Base-by-base conservation (phyloP, 2,797 vertebrate genomes). In the Centroberyx gerrardi region DNA sequence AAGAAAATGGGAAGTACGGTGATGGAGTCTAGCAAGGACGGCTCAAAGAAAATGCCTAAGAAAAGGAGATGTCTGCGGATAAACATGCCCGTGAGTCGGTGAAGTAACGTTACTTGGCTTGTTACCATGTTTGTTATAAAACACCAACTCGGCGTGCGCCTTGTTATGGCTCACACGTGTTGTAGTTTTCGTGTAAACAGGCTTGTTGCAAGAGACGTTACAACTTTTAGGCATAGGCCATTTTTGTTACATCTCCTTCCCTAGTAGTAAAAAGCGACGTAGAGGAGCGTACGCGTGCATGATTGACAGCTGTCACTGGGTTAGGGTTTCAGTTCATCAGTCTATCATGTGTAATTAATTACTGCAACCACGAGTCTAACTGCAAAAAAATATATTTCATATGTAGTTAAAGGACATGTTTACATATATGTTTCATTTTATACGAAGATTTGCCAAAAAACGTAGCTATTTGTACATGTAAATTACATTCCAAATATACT, bases 81-180 rank as follows among this genome's bases (percentile, higher is more conserved):
- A 68, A 93, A 95, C 91, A 92, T 96, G 93, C 94, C 94, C 64
- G 95, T 96, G 89, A 95, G 94, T 94, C 87, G 72, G 59, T 82
- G 74, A 83, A 86, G 76, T 88, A 86, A 82, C 68, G 27, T 71
- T 81, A 4, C 86, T 58, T 80, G 54, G 36, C 63, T 72, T 75
- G 62, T 56, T 53, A 14, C 55, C 49, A 70, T 48, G 72, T 48
- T 53, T 15, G 18, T 18, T 22, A 10, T 1, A 27, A 17, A 64
- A 48, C 52, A 31, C 52, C 38, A 13, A 4, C 42, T 44, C 13
- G n/a, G 48, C 36, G 2, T 1, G 0, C 15, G 15, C 3, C 9
- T 58, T 36, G 5, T 29, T 28, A 5, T 38, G 22, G 5, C 8
- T 0, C 3, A 56, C 54, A 56, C 54, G 54, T 55, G 28, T 31